A percentile compares a stretch with the other conserved stretches of the same genome.
Conservation (phyloP, 2,888 invertebrate genomes). For the Chaitophorus viminalis region DNA sequence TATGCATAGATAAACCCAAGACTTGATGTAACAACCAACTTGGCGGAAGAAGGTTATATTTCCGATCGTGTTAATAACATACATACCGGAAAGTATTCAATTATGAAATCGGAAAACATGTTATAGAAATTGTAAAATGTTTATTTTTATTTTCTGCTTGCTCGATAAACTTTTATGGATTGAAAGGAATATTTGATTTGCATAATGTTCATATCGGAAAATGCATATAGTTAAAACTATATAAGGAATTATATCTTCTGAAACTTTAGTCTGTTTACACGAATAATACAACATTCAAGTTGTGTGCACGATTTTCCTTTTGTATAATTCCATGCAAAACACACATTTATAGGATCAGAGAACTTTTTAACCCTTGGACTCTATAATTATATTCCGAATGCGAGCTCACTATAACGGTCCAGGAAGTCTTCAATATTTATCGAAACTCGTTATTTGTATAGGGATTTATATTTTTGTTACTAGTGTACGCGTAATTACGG, state of each 20-base stretch:
- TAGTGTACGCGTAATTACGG: background rate
- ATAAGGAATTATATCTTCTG: background rate
- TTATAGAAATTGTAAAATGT: slow-evolving; percentile 24
- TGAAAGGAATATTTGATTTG: slow-evolving; percentile 7
- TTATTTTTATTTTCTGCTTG: slow-evolving; percentile 7
- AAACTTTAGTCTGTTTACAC: background rate
- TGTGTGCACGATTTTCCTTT: background rate
- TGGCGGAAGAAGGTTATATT: slow-evolving; percentile 5
- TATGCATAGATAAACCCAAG: slow-evolving; percentile 1
- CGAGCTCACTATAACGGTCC: background rate
- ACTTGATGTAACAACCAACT: background rate
- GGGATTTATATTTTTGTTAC: background rate
- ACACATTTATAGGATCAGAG: background rate
- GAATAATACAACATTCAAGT: background rate
- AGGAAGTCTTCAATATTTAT: slow-evolving; percentile 12
- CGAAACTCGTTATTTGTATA: background rate
- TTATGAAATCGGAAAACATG: slow-evolving; percentile 4
- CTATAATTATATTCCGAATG: background rate
- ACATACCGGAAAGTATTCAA: background rate
- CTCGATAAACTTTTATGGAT: slow-evolving; percentile 32
- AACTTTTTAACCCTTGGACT: background rate
- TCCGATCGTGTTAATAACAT: slow-evolving; percentile 21
- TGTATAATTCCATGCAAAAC: background rate
- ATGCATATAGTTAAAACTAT: background rate
- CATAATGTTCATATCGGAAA: slow-evolving; percentile 2